Evolutionary conservation across 1,140 invertebrate species (phyloP), one percentile per base, ranked within the genome.

Genomic region (Diplogasteroides magnus): DNA sequence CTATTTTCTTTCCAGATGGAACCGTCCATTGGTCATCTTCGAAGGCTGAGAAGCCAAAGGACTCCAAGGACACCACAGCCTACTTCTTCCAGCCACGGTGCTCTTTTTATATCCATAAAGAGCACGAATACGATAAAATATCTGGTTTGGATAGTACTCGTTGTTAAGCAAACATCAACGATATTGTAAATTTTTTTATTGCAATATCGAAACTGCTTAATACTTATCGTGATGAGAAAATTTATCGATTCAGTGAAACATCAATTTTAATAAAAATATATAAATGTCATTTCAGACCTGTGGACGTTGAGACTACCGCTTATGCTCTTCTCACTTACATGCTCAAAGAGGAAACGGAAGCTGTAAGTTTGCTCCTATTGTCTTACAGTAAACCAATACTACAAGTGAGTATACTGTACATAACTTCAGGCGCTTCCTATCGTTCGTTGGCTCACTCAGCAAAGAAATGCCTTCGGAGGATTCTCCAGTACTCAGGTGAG

Each of bases 301-400:
- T 90, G 1, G 90, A 92, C 74, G 88, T 94, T 19, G 90, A 92
- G 82, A 92, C 91, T 83, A 91, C 92, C 0, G 67, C 91, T 0
- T 95, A 94, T 84, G 90, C 88, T 0, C 83, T 91, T 28, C 80
- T 91, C 37, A 86, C 89, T 14, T 83, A 88, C 15, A 77, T 89
- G 14, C 86, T 87, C 77, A 76, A 78, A 63, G 74, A 88, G 69
- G 84, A 90, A 15, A 62, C 70, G 2, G 66, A 68, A 14, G 37
- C 2, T 2, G 64, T 66, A 6, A 26, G 13, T 61, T 23, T 23
- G 11, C 59, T 23, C 31, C n/a, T 14, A n/a, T 31, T 19, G n/a
- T 37, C 25, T 26, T n/a, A n/a, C n/a, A n/a, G n/a, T n/a, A n/a
- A n/a, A n/a, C n/a, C n/a, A n/a, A 15, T 32, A 2, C 27, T 26